Evolutionary conservation across 2,888 invertebrate genomes (phyloP), one percentile per base, ranked within the genome.

Genomic region (Meteorus colon): DNA sequence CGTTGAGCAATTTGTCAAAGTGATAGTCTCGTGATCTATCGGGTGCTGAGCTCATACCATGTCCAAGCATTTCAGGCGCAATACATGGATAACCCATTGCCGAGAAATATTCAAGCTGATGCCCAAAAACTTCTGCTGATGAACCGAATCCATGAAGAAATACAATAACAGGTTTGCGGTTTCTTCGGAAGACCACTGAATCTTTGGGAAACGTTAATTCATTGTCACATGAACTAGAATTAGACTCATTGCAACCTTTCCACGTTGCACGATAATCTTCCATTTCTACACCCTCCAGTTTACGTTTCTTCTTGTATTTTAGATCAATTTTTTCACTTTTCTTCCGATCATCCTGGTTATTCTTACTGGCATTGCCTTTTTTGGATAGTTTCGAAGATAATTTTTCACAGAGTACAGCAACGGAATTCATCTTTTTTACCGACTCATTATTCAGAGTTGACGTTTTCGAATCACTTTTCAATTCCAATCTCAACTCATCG

Each of bases 71-170:
- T 85, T 94, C 94, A 16, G 93, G 93, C 0, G 93, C 93, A 14
- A 94, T 90, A 74, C 93, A 91, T 83, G 94, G 93, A 86, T 92
- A 93, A 0, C 93, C 93, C 79, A 90, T 89, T 66, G 86, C 87
- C 4, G 91, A 89, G 83, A 94, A 92, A 85, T 92, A 92, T 59
- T 91, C 89, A 48, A 93, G 90, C 84, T 94, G 92, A 75, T 91
- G 88, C 80, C 91, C 91, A 92, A 94, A 94, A 41, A 92, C 89
- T 80, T 93, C 93, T 51, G 93, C 92, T 8, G 92, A 92, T 5
- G 93, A 92, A 4, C 94, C 94, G 78, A 94, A 93, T 12, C 94
- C 94, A 87, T 94, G 94, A 34, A 94, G 89, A 81, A 94, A 92
- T 78, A 94, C 92, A 73, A 94, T 88, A 60, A 91, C 85, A 0